These are phyloP conservation scores for Catostomus latipinnis DNA, from an alignment of 2,797 vertebrate genomes.

Conservation along the genomic window DNA sequence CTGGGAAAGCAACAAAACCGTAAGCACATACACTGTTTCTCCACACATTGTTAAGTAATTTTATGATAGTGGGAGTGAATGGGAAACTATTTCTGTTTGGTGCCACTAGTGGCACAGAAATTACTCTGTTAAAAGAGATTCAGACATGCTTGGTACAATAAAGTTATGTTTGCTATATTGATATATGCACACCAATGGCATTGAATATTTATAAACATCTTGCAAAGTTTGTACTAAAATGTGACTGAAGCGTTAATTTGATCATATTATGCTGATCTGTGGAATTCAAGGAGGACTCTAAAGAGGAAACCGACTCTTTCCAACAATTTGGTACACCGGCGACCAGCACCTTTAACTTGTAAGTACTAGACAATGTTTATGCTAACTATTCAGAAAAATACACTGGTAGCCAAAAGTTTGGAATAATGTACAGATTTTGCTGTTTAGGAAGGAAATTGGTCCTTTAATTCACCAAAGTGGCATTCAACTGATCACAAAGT, in stretches of 20 bases:
- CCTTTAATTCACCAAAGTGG: no score
- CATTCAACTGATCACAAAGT: no score
- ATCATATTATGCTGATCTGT: neutral
- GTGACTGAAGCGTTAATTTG: neutral
- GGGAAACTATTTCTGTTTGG: no score
- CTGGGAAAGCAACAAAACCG: slow-evolving; percentile 73
- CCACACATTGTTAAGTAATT: neutral
- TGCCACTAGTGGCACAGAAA: no score
- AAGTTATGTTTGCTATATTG: neutral
- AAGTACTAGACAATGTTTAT: neutral
- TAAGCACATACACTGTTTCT: slow-evolving; percentile 2
- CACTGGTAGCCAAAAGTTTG: no score
- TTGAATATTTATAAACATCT: neutral
- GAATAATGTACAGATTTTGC: no score
- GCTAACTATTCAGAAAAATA: no score
- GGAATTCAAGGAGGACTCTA: neutral
- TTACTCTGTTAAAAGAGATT: neutral
- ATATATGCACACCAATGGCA: neutral
- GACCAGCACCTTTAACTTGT: slow-evolving; percentile 39
- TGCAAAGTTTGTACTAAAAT: neutral
- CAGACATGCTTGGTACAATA: neutral
- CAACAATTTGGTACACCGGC: slow-evolving; percentile 5
- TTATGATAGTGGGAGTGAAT: no score
- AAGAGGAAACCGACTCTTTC: neutral
- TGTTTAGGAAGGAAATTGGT: no score